Percentiles rank a stretch among this genome's conserved stretches.
Evolutionary conservation across 2,888 invertebrate species (phyloP).

Genomic region (Microctonus brassicae): DNA sequence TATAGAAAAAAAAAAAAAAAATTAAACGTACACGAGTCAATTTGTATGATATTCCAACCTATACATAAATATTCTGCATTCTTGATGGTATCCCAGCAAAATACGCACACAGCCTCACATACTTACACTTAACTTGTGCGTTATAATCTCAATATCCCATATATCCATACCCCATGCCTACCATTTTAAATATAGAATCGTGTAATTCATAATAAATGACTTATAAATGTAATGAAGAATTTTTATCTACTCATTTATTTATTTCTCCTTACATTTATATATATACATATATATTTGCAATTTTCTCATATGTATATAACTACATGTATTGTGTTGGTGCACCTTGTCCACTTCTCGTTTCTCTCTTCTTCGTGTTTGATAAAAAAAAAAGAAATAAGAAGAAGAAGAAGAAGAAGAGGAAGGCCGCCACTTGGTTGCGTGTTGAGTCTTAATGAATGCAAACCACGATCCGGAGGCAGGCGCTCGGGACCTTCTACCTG

Average conservation of each 20-base stretch:
- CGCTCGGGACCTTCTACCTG: constrained; percentile 68
- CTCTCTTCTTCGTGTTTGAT: constrained; percentile 4
- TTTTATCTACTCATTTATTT: too few relatives aligned
- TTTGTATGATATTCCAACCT: constrained; percentile 23
- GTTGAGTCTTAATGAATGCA: constrained; percentile 74
- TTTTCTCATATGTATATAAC: neutral
- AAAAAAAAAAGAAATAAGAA: constrained; percentile 22
- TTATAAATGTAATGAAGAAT: constrained; percentile 64
- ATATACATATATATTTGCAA: neutral
- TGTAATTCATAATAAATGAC: constrained; percentile 70
- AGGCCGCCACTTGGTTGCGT: constrained; percentile 69
- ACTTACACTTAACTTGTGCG: constrained; percentile 54
- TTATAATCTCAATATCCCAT: constrained; percentile 70
- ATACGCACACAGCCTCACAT: constrained; percentile 22
- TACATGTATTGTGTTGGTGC: neutral
- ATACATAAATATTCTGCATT: constrained; percentile 18
- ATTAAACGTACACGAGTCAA: constrained; percentile 28
- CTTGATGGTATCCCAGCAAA: neutral
- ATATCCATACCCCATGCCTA: constrained; percentile 67
- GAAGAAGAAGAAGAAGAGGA: constrained; percentile 33
- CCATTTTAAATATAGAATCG: constrained; percentile 69
- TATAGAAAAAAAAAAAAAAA: constrained; percentile 5
- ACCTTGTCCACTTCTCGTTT: neutral
- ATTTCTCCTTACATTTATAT: constrained; percentile 8
- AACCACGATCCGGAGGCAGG: constrained; percentile 72